phyloP scores from a whole-genome alignment of 2,113 vertebrate genomes.

The Balaenoptera acutorostrata region DNA sequence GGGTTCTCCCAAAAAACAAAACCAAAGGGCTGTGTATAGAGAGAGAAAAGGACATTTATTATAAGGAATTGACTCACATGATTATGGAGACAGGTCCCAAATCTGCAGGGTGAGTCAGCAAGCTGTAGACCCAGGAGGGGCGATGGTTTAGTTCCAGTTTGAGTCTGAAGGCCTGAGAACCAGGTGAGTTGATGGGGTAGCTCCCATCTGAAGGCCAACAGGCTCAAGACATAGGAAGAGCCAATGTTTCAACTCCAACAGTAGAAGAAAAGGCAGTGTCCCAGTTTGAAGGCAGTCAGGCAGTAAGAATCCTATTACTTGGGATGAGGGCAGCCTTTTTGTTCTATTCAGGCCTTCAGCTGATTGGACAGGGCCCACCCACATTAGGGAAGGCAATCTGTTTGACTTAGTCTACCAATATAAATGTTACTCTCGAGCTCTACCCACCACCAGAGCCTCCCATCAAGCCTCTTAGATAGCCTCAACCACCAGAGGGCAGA shows the following conservation, averaged over 20 bases:
- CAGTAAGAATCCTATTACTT: no score
- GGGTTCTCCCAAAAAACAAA: background rate
- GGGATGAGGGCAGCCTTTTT: no score
- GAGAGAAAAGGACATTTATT: background rate
- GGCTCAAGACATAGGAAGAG: background rate
- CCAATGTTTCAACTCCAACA: background rate
- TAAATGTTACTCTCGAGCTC: no score
- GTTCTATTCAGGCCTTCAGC: no score
- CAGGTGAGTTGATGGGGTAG: background rate
- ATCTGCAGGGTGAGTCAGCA: background rate
- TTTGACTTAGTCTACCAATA: no score
- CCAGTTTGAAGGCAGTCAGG: background rate
- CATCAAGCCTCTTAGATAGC: no score
- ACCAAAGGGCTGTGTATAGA: background rate
- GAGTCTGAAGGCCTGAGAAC: background rate
- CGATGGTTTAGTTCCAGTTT: background rate
- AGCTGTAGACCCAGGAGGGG: background rate
- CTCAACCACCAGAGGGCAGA: no score
- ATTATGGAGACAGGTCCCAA: background rate
- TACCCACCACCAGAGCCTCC: no score
- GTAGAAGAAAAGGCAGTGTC: background rate
- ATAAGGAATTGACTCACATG: background rate
- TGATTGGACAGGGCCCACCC: no score
- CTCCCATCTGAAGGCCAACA: background rate
- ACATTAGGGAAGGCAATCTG: no score